Evolutionary conservation across 2,113 vertebrate genomes (phyloP), one percentile per base, ranked within the genome.

Genomic region (Etheostoma spectabile): DNA sequence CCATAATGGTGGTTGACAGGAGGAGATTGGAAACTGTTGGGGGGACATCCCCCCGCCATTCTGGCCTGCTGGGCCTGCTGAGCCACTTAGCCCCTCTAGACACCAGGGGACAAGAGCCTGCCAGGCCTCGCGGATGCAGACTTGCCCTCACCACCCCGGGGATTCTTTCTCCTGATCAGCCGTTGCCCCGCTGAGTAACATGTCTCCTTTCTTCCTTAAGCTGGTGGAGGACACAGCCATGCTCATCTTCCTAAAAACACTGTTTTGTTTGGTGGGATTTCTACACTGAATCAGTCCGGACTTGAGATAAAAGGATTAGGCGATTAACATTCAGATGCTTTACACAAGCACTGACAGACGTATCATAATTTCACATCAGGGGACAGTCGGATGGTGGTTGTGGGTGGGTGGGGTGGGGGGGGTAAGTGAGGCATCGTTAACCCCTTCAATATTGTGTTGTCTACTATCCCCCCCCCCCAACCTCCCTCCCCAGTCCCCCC

Each of bases 301-400:
- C 87, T 91, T 77, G 74, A 93, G 92, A 93, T 94, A 94, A 95
- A 94, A 85, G 93, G 94, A 95, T 95, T 94, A 94, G 84, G 63
- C 48, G 91, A 93, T 93, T 94, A 94, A 93, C 88, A 80, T 91
- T 90, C 84, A 86, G 91, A 91, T 90, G 85, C 87, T 93, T 91
- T 87, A 82, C 86, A 68, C 77, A 79, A 89, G 85, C 74, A 71
- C 88, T 90, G 91, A 94, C 90, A 86, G 91, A 93, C 49, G 76
- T 86, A 83, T 88, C 91, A 88, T 93, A 71, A 87, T 93, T 93
- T 93, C 86, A 82, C 91, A 86, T 88, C 84, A 70, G 86, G 83
- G 88, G 77, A 76, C 33, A 3, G 45, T 35, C 64, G 55, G 33
- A 5, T 1, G 83, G 13, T 11, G 27, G 66, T 60, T 67, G 57